Base-by-base conservation (phyloP, 2,113 vertebrate species). In the Cololabis saira region DNA sequence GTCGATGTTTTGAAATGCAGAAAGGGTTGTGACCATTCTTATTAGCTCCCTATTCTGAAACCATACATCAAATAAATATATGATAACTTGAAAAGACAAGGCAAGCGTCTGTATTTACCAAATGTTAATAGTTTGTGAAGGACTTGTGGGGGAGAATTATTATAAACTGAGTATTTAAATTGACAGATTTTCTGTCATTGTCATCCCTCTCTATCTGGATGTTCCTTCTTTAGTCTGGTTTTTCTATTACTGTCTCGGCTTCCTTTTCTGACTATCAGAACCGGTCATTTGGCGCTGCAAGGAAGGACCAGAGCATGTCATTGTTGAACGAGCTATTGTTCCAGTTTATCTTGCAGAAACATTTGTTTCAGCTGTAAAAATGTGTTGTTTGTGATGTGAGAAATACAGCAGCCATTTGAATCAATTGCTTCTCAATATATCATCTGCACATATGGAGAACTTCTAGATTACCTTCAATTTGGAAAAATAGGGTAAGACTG, bases 341-440 rank as follows among this genome's bases (percentile, higher is more conserved):
- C 17, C 22, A 68, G 65, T 76, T 87, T 84, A 90, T 90, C 82
- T 86, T 69, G 61, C 63, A 66, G 60, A 80, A 86, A 84, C 85
- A 89, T 66, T 69, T 81, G 81, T 85, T 62, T 71, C 48, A 61
- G 50, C 37, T 67, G 22, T 33, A 12, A 45, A 78, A 56, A 24
- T 79, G 80, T 42, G 43, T 69, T 7, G 42, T 42, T 79, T 59
- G 40, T 74, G 24, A 64, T 58, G 42, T 12, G 19, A 30, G 67
- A 68, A 66, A 55, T 40, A 7, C 10, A 9, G 33, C 33, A 37
- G 6, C 10, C 10, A 43, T 42, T 54, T 17, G 27, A 61, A 27
- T 61, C 7, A 11, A 48, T n/a, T 1, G 4, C 7, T 18, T 48
- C n/a, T 18, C 45, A 18, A 18, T 9, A 48, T 37, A 37, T 27